Evolutionary conservation across 2,797 vertebrate genomes (phyloP).

Genomic region (Alectoris magna): DNA sequence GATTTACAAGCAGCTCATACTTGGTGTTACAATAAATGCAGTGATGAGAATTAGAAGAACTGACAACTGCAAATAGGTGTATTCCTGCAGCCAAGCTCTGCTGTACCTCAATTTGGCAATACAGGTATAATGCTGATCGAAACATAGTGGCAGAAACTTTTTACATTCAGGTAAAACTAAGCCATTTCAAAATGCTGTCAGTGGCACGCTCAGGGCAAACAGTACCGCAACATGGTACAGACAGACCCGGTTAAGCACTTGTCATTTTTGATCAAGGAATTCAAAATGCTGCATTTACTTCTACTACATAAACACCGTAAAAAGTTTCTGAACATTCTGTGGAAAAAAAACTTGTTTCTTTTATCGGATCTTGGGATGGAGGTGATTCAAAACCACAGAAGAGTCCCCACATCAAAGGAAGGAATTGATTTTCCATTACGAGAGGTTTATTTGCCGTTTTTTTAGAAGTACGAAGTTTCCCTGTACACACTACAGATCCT

Average conservation of each 20-base stretch:
- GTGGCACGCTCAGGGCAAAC: background rate
- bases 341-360: background rate
- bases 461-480: background rate
- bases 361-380: background rate
- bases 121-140: background rate
- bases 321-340: background rate
- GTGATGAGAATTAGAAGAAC: background rate
- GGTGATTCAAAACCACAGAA: fast-evolving
- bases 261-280: background rate
- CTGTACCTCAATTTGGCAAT: background rate
- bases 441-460: background rate
- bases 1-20: background rate
- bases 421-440: fast-evolving
- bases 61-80: background rate
- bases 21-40: background rate
- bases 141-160: background rate
- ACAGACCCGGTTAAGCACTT: too few relatives aligned
- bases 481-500: background rate
- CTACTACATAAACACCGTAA: background rate
- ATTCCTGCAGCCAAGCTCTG: background rate
- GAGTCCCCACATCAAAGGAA: background rate
- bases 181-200: background rate
- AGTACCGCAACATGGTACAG: background rate
- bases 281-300: background rate
- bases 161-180: background rate